Conservation (phyloP, 2,113 vertebrate species). For the Copsychus sechellarum region DNA sequence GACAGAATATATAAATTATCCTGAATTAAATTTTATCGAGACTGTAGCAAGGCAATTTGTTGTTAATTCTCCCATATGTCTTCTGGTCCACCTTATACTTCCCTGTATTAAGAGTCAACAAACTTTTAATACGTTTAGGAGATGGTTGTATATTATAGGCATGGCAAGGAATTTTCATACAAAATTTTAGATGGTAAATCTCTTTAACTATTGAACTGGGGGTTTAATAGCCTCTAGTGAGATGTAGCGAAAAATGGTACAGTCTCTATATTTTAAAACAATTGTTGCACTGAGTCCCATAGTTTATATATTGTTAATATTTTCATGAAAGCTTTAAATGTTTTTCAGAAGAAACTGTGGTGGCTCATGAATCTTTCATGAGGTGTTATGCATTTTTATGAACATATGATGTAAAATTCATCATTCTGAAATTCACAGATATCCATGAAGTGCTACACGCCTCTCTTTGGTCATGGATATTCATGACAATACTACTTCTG, state of each 20-base stretch:
- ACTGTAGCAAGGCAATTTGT: not conserved
- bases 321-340: conserved; percentile 59
- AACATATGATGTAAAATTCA: conserved; percentile 45
- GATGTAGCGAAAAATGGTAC: not conserved
- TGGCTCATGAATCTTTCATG: conserved; percentile 19
- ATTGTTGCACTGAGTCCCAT: not conserved
- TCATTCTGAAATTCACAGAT: conserved; percentile 30
- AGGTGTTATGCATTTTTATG: conserved; percentile 30
- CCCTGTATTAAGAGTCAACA: not conserved
- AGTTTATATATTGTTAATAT: conserved; percentile 63
- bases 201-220: not conserved
- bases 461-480: conserved; percentile 35
- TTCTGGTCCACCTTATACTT: not conserved
- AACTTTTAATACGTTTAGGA: not conserved
- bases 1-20: not conserved
- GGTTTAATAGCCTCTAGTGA: conserved; percentile 13
- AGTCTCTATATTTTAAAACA: conserved; percentile 47
- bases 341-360: conserved; percentile 36
- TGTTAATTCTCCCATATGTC: not conserved
- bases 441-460: conserved; percentile 1
- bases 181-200: not conserved
- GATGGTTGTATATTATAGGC: not conserved
- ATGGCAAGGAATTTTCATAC: not conserved
- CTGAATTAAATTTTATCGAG: not conserved
- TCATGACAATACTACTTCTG: not conserved